phyloP scores from a whole-genome alignment of 2,113 vertebrate species.

The Macquaria australasica region DNA sequence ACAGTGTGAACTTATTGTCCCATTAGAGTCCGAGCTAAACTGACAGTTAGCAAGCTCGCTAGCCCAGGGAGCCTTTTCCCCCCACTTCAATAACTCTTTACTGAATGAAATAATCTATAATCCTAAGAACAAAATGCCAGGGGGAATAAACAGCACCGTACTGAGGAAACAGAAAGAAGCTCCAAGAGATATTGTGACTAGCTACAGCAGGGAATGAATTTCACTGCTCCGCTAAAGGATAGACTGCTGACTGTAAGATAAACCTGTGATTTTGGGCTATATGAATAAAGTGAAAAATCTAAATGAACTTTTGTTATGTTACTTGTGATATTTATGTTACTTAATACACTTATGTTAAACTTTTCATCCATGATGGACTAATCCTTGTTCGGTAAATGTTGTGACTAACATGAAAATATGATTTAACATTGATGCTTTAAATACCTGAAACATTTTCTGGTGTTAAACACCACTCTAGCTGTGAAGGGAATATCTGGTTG shows the following conservation, averaged over 20 bases:
- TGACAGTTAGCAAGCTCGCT: too few species aligned
- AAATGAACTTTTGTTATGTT: too few species aligned
- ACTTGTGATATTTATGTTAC: too few species aligned
- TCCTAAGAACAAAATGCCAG: not conserved
- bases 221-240: not conserved
- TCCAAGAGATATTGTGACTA: not conserved
- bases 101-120: not conserved
- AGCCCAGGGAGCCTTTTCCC: too few species aligned
- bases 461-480: not conserved
- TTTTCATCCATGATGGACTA: too few species aligned
- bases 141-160: not conserved
- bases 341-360: too few species aligned
- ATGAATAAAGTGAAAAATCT: not conserved
- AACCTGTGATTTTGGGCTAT: not conserved
- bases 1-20: too few species aligned
- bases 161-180: not conserved
- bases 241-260: not conserved
- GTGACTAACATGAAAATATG: not conserved
- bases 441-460: too few species aligned
- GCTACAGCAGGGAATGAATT: not conserved
- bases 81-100: too few species aligned
- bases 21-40: too few species aligned
- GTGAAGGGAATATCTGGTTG: not conserved
- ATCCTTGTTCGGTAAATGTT: not conserved
- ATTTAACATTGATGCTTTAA: too few species aligned